Percentiles rank a stretch among this genome's conserved stretches.
Evolutionary conservation across 2,113 vertebrate genomes (phyloP).

Genomic region (Corythaeola cristata): DNA sequence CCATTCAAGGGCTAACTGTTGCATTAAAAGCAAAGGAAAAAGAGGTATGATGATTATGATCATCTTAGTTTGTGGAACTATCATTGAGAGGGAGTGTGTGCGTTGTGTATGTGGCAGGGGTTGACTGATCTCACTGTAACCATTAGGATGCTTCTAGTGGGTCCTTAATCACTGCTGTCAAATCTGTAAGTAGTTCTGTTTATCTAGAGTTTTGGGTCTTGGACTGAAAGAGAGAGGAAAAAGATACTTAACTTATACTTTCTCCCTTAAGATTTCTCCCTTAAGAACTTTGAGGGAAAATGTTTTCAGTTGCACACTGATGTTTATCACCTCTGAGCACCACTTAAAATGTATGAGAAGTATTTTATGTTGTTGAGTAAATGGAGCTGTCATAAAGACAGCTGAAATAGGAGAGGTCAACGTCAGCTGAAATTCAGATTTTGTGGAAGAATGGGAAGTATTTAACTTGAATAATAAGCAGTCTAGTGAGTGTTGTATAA

Average conservation of each 20-base stretch:
- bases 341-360: neutral
- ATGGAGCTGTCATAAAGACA: neutral
- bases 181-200: neutral
- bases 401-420: neutral
- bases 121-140: neutral
- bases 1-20: slow-evolving; percentile 91
- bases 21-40: slow-evolving; percentile 90
- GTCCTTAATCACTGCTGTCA: neutral
- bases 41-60: slow-evolving; percentile 76
- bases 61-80: neutral
- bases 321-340: slow-evolving; percentile 25
- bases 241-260: neutral
- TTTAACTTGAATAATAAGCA: neutral
- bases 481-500: neutral
- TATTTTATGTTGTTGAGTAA: neutral
- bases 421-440: neutral
- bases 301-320: neutral
- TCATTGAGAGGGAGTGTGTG: neutral
- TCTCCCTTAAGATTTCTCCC: neutral
- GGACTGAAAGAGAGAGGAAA: neutral
- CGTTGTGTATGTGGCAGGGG: neutral
- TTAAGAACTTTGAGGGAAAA: neutral
- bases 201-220: neutral
- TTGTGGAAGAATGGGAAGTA: neutral
- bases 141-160: neutral